Conservation (phyloP, 2,888 invertebrate species). For the Melanargia galathea region DNA sequence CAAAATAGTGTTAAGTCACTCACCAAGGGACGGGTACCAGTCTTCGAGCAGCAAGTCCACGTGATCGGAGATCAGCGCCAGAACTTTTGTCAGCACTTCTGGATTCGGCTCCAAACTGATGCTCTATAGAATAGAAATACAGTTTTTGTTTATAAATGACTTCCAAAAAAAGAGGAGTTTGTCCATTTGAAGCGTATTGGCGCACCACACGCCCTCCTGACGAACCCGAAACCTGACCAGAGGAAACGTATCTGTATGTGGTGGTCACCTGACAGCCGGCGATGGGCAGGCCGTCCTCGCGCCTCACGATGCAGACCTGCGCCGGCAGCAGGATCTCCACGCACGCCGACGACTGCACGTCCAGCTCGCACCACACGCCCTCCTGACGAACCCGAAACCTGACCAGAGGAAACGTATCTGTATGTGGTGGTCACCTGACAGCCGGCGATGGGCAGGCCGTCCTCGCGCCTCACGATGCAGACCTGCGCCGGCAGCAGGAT, state of each 20-base stretch:
- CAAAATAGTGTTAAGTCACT: slow-evolving; percentile 39
- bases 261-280: slow-evolving; percentile 74
- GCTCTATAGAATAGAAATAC: slow-evolving; percentile 62
- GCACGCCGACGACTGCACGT: slow-evolving; percentile 89
- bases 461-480: slow-evolving; percentile 65
- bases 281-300: slow-evolving; percentile 75
- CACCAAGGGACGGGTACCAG: slow-evolving; percentile 96
- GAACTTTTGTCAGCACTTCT: slow-evolving; percentile 89
- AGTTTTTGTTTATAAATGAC: neutral
- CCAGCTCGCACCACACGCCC: slow-evolving; percentile 92
- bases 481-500: slow-evolving; percentile 88
- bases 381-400: slow-evolving; percentile 89
- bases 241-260: no score
- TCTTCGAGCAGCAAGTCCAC: slow-evolving; percentile 98
- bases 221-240: no score
- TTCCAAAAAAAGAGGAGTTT: neutral
- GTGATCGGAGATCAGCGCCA: slow-evolving; percentile 96
- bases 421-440: slow-evolving; percentile 73
- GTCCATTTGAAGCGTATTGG: no score
- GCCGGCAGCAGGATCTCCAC: slow-evolving; percentile 93
- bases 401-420: no score
- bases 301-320: slow-evolving; percentile 61
- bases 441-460: slow-evolving; percentile 75
- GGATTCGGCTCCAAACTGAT: slow-evolving; percentile 90
- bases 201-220: no score